Conservation (phyloP, 1,140 invertebrate species). For the Leptinotarsa defecta region DNA sequence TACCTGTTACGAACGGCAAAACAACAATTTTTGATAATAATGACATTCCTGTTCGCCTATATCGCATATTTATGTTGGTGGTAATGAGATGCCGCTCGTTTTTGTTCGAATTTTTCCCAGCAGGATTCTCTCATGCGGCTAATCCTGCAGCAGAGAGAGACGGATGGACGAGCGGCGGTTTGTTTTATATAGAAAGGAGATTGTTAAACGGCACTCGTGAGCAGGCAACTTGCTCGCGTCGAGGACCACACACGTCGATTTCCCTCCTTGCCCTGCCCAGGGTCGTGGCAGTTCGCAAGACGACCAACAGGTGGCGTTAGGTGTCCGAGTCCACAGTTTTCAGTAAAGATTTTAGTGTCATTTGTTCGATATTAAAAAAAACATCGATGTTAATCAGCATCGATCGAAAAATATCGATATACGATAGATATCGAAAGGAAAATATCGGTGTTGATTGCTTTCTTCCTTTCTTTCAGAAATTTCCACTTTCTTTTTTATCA, state of each 20-base stretch:
- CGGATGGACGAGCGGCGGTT: conserved; percentile 5
- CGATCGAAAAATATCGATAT: too few species aligned
- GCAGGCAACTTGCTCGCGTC: conserved; percentile 27
- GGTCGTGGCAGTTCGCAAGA: conserved; percentile 10
- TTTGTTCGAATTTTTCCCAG: conserved; percentile 27
- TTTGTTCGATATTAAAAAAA: too few species aligned
- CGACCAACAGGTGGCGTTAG: conserved; percentile 16
- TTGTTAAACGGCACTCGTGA: conserved; percentile 31
- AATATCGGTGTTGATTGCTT: too few species aligned
- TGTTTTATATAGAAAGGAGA: conserved; percentile 28
- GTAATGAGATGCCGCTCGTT: conserved; percentile 31
- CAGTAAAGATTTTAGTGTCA: too few species aligned
- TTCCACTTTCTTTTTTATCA: too few species aligned
- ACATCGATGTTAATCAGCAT: too few species aligned
- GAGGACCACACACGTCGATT: conserved; percentile 29
- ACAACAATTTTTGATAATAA: conserved; percentile 29
- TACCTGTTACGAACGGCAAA: conserved; percentile 22
- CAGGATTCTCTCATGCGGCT: conserved; percentile 23
- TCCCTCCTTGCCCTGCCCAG: neutral
- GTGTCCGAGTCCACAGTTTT: neutral
- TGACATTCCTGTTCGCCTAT: conserved; percentile 23
- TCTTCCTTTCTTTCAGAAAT: too few species aligned
- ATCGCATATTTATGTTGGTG: conserved; percentile 23
- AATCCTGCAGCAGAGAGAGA: conserved; percentile 18
- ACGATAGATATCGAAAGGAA: too few species aligned